Evolutionary conservation across 35 echinoderm and acorn worm species (phyloP).

Genomic region (Apostichopus californicus): DNA sequence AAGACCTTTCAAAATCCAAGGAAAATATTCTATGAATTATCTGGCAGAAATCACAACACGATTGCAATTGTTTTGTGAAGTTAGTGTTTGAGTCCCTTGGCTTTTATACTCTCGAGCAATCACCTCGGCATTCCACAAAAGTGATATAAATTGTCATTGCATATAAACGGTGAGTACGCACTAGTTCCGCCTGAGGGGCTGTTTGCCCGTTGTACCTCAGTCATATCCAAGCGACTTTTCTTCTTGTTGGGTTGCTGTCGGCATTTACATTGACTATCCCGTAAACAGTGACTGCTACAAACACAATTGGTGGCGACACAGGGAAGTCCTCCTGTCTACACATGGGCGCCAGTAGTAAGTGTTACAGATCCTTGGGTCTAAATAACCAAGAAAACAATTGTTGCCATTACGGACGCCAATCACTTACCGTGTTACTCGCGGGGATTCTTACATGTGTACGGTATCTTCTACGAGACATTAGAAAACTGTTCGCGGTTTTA

Average conservation of each 20-base stretch:
- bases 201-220: slow-evolving; percentile 8
- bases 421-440: slow-evolving; percentile 34
- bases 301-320: slow-evolving; percentile 58
- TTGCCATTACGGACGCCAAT: slow-evolving; percentile 55
- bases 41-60: no score
- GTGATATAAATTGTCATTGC: slow-evolving; percentile 7
- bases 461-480: slow-evolving; percentile 5
- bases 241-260: slow-evolving; percentile 33
- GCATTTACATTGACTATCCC: slow-evolving; percentile 29
- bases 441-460: slow-evolving; percentile 29
- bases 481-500: neutral
- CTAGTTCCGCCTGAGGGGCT: slow-evolving; percentile 3
- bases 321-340: slow-evolving; percentile 53
- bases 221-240: slow-evolving; percentile 17
- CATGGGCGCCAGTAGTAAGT: slow-evolving; percentile 54
- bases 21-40: no score
- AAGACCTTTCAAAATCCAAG: no score
- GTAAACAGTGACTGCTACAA: slow-evolving; percentile 14
- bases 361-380: slow-evolving; percentile 47
- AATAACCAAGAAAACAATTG: slow-evolving; percentile 55
- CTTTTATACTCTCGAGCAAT: slow-evolving; percentile 15
- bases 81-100: neutral
- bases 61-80: neutral
- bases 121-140: slow-evolving; percentile 45
- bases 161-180: slow-evolving; percentile 33